Evolutionary conservation across 2,888 invertebrate species (phyloP), one percentile per base, ranked within the genome.

Genomic region (Pecten maximus): DNA sequence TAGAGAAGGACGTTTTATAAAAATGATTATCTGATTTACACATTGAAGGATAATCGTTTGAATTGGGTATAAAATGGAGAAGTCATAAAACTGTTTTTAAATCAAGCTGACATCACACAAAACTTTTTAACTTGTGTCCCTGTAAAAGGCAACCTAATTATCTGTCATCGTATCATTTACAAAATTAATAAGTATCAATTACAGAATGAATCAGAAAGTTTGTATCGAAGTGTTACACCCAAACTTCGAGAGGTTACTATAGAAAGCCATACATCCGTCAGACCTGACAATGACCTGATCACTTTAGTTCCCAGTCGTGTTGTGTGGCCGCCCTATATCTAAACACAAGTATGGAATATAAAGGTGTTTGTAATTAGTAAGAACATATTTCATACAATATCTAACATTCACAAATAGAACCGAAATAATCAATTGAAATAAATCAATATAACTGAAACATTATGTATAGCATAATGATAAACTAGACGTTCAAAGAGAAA

Each of bases 151-250:
- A 28, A 74, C 35, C 4, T 35, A 74, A 74, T 74, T 74, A 74
- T 28, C 4, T 15, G 74, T 28, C 74, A 35, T 74, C 4, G 28
- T 74, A 28, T 74, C 74, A 35, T 35, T 74, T 74, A 74, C 74
- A 74, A 35, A 35, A 35, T 74, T 74, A 74, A 74, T 74, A 74
- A 19, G 74, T 74, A 74, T 74, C 74, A 4, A 28, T 74, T 74
- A 74, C 74, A 35, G 28, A 74, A 35, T 35, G 28, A 74, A 74
- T 74, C 28, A 15, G 74, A 35, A 35, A 35, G 28, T 28, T 74
- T 74, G 74, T 74, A 74, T 74, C 74, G 74, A 74, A 74, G 74
- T 74, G 74, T 74, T 74, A 74, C 74, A 74, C 74, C 74, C 74
- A 28, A 28, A 74, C 23, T 28, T 74, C 35, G 74, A 74, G 74